These are phyloP conservation scores for Eulithis prunata DNA, from an alignment of 2,888 invertebrate genomes.

Conservation along the genomic window DNA sequence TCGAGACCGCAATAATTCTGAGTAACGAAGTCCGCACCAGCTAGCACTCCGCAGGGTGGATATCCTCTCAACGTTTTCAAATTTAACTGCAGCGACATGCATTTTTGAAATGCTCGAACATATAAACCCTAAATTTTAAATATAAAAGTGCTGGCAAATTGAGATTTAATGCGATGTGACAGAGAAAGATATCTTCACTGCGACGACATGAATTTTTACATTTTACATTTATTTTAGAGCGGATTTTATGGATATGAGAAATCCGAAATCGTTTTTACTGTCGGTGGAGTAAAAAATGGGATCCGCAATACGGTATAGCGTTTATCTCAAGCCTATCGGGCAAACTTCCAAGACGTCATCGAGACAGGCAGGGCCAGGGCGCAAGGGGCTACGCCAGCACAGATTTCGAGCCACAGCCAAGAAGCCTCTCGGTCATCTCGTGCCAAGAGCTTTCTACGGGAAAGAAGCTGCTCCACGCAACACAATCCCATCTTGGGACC, in stretches of 20 bases:
- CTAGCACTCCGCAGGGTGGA: slow-evolving; percentile 38
- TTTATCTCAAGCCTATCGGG: slow-evolving; percentile 73
- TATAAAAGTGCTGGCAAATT: slow-evolving; percentile 47
- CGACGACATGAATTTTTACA: slow-evolving; percentile 50
- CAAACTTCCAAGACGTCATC: slow-evolving; percentile 73
- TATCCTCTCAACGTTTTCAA: slow-evolving; percentile 49
- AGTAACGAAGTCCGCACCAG: slow-evolving; percentile 46
- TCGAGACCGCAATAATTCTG: slow-evolving; percentile 49
- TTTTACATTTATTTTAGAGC: slow-evolving; percentile 49
- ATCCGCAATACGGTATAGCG: slow-evolving; percentile 62
- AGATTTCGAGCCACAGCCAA: slow-evolving; percentile 57
- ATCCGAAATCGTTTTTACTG: slow-evolving; percentile 17
- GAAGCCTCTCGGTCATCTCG: slow-evolving; percentile 56
- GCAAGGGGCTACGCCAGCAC: slow-evolving; percentile 55
- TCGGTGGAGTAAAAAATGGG: slow-evolving; percentile 34
- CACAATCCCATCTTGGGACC: slow-evolving; percentile 36
- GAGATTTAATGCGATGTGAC: slow-evolving; percentile 50
- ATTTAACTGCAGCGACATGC: slow-evolving; percentile 42
- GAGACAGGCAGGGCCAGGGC: slow-evolving; percentile 50
- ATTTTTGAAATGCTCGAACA: slow-evolving; percentile 41
- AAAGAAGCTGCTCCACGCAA: slow-evolving; percentile 26
- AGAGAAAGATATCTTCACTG: slow-evolving; percentile 41
- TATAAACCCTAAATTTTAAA: slow-evolving; percentile 46
- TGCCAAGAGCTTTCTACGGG: slow-evolving; percentile 59
- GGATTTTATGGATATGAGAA: slow-evolving; percentile 32